Conservation (phyloP, 2,797 vertebrate genomes). For the Coreius guichenoti region DNA sequence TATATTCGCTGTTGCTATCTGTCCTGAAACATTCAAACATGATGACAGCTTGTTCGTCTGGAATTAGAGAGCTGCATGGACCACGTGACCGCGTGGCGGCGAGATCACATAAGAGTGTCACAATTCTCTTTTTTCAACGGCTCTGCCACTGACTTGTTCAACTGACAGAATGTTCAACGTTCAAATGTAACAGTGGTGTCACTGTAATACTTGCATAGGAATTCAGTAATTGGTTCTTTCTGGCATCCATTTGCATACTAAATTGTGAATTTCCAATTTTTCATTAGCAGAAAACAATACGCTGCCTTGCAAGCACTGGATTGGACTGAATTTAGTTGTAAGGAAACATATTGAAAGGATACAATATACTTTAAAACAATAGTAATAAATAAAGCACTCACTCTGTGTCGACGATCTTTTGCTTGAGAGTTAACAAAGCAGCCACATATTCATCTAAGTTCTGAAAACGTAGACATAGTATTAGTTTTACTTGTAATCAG, state of each 20-base stretch:
- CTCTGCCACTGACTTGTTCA: not conserved
- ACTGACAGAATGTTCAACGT: not conserved
- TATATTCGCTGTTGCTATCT: not conserved
- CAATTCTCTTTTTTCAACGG: not conserved
- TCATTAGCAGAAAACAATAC: not conserved
- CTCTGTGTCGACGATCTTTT: conserved; percentile 92
- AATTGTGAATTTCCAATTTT: not conserved
- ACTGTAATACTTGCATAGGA: not conserved
- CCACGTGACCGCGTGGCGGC: not conserved
- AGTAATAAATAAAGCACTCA: conserved; percentile 77
- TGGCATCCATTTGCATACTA: not conserved
- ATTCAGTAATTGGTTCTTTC: not conserved
- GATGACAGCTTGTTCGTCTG: not conserved
- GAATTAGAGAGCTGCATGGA: not conserved
- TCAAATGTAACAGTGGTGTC: not conserved
- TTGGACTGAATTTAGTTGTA: not conserved
- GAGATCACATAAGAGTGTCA: not conserved
- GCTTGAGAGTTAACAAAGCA: conserved; percentile 90
- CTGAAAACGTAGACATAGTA: conserved; percentile 71
- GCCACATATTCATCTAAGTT: conserved; percentile 91
- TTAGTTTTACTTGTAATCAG: not conserved
- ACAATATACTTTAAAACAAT: not conserved
- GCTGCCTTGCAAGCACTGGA: not conserved
- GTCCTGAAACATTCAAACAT: not conserved
- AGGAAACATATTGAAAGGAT: not conserved